Conservation (phyloP, 2,113 vertebrate species). For the Syngnathus floridae region DNA sequence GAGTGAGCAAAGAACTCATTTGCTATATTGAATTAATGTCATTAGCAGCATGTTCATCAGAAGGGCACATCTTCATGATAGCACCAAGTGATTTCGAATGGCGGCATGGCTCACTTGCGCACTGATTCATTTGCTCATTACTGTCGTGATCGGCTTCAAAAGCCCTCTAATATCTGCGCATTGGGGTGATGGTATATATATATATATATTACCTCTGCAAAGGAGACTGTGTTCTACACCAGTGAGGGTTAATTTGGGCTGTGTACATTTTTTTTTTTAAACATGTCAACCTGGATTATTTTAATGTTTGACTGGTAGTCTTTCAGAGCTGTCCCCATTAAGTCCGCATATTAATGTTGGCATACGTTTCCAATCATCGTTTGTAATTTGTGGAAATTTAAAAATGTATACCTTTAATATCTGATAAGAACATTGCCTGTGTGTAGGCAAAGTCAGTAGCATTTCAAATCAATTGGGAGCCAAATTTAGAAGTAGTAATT, state of each 20-base stretch:
- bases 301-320: not conserved
- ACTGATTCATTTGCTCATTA: constrained; percentile 11
- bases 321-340: not conserved
- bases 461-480: not conserved
- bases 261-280: not conserved
- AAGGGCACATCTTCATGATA: constrained; percentile 7
- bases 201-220: not conserved
- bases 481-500: not conserved
- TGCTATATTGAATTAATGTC: constrained; percentile 9
- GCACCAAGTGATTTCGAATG: constrained; percentile 5
- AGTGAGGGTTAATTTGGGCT: not conserved
- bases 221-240: not conserved
- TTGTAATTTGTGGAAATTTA: not conserved
- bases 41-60: constrained; percentile 6
- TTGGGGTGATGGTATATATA: not conserved
- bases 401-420: not conserved
- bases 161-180: not conserved
- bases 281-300: not conserved
- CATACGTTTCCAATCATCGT: not conserved
- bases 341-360: not conserved
- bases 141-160: constrained; percentile 7
- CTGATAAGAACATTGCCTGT: not conserved
- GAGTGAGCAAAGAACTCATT: constrained; percentile 11
- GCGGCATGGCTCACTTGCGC: constrained; percentile 1
- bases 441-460: not conserved